Evolutionary conservation across 2,113 vertebrate species (phyloP), one percentile per base, ranked within the genome.

Genomic region (Corythornis vintsioides): DNA sequence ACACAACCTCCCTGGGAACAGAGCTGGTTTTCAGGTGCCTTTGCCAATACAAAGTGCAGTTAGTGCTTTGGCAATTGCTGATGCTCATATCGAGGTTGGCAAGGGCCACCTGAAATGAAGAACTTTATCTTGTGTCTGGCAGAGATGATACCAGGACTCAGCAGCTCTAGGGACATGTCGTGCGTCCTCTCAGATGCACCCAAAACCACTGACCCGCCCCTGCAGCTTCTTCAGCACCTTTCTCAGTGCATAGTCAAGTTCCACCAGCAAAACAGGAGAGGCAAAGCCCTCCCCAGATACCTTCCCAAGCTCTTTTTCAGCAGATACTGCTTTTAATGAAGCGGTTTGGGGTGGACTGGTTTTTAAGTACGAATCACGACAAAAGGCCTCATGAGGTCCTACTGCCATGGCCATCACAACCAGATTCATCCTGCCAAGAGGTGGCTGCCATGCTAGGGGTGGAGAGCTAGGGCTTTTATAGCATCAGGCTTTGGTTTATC

Each of bases 381-480:
- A 69, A 86, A 92, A 83, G 47, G 64, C 43, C 7, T 45, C 0
- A 0, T 20, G n/a, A 64, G 2, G 1, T 47, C 63, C 69, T 53
- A 61, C 33, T 28, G 24, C 63, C 2, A 1, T 1, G 2, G 2
- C 18, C 48, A 40, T 28, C n/a, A 28, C 21, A 60, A 60, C 33
- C 19, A 11, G 13, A 38, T 64, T 86, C 59, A 33, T 15, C 28
- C 40, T 83, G 0, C 45, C 80, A 29, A 38, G 47, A 65, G 26
- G 18, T 35, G 38, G 64, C 61, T 75, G 7, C 42, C 2, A 2
- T 0, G 1, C 76, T n/a, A n/a, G 38, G 24, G 45, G 11, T 33
- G 70, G 63, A n/a, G 57, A 42, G 80, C 85, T 40, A 80, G 45
- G 80, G 75, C 61, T 89, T 89, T 21, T 92, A 88, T 95, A 92